These are phyloP conservation scores for Apogon talboti DNA, from an alignment of 2,797 vertebrate species.

Conservation along the genomic window DNA sequence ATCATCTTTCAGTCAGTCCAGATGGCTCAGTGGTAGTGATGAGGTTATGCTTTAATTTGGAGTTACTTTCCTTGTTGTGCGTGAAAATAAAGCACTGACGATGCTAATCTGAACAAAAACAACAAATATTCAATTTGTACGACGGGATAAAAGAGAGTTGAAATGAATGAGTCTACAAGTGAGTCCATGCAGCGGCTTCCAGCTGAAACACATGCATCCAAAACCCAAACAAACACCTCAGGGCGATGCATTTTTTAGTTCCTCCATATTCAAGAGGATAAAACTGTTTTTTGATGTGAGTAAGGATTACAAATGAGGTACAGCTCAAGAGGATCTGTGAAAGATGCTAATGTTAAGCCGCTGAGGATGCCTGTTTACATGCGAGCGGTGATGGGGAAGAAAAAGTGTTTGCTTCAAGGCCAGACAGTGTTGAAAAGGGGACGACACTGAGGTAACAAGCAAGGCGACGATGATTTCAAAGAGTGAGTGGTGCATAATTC, in stretches of 20 bases:
- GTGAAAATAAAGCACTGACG: not conserved
- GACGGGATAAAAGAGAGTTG: conserved; percentile 13
- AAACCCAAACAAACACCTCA: conserved; percentile 19
- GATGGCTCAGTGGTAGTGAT: conserved; percentile 43
- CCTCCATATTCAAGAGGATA: conserved; percentile 35
- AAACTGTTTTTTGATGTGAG: conserved; percentile 37
- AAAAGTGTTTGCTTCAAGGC: not conserved
- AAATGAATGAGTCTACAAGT: conserved; percentile 7
- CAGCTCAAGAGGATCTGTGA: conserved; percentile 1
- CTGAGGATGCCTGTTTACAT: conserved; percentile 14
- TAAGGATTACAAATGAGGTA: not conserved
- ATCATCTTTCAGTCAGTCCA: conserved; percentile 48
- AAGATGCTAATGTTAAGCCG: conserved; percentile 3
- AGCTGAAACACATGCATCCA: conserved; percentile 16
- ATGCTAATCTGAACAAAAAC: conserved; percentile 23
- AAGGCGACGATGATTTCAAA: not conserved
- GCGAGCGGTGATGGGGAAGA: conserved; percentile 1
- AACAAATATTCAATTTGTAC: conserved; percentile 25
- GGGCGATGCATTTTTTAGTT: conserved; percentile 22
- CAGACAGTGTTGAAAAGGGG: not conserved
- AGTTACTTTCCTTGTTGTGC: conserved; percentile 16
- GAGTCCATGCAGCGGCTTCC: conserved; percentile 2
- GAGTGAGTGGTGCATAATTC: conserved; percentile 32
- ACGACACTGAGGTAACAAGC: no score
- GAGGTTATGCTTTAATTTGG: conserved; percentile 42